These are phyloP conservation scores for Operophtera brumata DNA, from an alignment of 2,888 invertebrate genomes.

Conservation along the genomic window DNA sequence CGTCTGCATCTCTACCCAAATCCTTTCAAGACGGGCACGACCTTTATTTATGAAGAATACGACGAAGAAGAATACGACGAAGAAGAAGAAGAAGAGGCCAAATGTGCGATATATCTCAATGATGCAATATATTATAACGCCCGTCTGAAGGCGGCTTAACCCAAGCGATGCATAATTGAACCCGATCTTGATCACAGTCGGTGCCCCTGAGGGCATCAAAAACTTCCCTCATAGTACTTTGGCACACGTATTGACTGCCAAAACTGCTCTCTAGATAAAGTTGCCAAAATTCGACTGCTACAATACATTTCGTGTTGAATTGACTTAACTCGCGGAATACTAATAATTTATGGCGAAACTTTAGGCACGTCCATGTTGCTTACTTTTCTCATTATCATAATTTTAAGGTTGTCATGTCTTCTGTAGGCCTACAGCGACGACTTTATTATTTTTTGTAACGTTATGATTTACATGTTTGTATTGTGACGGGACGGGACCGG, in stretches of 20 bases:
- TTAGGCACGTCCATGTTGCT: conserved; percentile 50
- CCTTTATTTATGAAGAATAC: too few species aligned
- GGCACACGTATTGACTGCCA: conserved; percentile 16
- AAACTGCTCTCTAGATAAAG: conserved; percentile 8
- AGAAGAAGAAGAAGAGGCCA: too few species aligned
- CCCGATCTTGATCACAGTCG: conserved; percentile 13
- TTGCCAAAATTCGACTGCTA: conserved; percentile 13
- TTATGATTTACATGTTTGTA: conserved; percentile 33
- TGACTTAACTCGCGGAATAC: conserved; percentile 38
- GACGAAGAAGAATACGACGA: too few species aligned
- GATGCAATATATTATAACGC: too few species aligned
- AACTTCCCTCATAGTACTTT: conserved; percentile 10
- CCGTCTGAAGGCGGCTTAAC: not conserved
- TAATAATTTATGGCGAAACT: conserved; percentile 60
- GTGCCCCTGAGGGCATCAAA: conserved; percentile 7
- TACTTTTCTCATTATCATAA: conserved; percentile 62
- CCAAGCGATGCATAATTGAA: conserved; percentile 5
- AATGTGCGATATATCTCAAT: too few species aligned
- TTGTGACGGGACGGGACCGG: not conserved
- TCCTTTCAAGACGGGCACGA: too few species aligned
- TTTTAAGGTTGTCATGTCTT: conserved; percentile 58
- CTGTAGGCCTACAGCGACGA: conserved; percentile 36
- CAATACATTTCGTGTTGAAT: conserved; percentile 25
- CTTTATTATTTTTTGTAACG: conserved; percentile 52
- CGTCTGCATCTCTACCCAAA: too few species aligned